A percentile compares a stretch with the other conserved stretches of the same genome.
Conservation (phyloP, 2,797 vertebrate genomes). For the Siniperca undulata region DNA sequence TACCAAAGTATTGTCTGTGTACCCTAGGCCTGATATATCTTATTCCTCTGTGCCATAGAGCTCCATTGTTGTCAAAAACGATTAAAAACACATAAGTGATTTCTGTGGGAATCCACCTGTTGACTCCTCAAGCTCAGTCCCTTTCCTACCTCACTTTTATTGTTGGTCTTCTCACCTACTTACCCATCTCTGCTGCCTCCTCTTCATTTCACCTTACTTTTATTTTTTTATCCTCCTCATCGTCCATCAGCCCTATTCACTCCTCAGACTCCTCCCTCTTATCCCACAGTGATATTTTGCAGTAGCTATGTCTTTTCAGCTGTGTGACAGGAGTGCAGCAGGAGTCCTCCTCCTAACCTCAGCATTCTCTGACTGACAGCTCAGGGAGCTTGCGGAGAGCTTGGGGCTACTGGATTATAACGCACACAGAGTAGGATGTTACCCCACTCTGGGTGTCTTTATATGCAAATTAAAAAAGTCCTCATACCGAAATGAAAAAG, state of each 20-base stretch:
- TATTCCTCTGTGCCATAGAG: background rate
- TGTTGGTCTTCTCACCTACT: slow-evolving; percentile 18
- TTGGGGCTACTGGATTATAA: slow-evolving; percentile 10
- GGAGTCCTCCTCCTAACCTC: slow-evolving; percentile 34
- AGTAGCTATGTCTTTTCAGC: slow-evolving; percentile 37
- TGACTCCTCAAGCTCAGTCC: background rate
- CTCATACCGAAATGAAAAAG: background rate
- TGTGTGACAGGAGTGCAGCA: slow-evolving; percentile 51
- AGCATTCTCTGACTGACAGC: slow-evolving; percentile 39
- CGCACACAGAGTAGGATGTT: slow-evolving; percentile 9
- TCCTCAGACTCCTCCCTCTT: slow-evolving; percentile 3
- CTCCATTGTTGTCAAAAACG: background rate
- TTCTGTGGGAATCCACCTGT: background rate
- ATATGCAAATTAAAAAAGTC: slow-evolving; percentile 1
- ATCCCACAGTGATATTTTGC: slow-evolving; percentile 23
- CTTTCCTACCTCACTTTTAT: background rate
- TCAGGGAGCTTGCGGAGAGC: slow-evolving; percentile 24
- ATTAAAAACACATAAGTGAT: background rate
- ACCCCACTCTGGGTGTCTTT: slow-evolving; percentile 2
- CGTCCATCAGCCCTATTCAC: background rate
- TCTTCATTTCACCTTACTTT: background rate
- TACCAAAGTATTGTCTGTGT: no score
- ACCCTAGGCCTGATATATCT: background rate
- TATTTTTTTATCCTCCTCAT: background rate
- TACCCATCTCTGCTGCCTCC: slow-evolving; percentile 1